phyloP scores from a whole-genome alignment of 2,797 vertebrate species.

The Eospalax fontanierii region DNA sequence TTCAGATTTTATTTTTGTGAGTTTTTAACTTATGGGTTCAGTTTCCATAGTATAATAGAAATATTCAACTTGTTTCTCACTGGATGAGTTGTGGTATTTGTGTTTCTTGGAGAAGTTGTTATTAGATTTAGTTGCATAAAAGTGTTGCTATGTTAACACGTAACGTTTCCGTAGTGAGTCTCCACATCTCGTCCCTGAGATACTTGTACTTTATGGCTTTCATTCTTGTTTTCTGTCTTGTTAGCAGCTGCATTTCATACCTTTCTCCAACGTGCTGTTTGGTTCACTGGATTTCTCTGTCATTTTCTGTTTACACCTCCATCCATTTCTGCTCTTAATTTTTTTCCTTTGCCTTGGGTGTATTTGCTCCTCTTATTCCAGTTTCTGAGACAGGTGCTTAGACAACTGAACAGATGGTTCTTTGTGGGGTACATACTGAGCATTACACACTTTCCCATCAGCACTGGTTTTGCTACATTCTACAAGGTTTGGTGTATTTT shows the following conservation, averaged over 20 bases:
- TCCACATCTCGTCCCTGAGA: neutral
- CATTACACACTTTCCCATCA: neutral
- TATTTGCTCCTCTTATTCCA: neutral
- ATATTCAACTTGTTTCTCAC: neutral
- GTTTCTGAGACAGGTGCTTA: neutral
- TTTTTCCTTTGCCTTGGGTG: neutral
- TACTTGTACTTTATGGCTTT: neutral
- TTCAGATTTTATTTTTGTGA: neutral
- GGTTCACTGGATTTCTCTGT: no score
- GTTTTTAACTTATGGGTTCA: neutral
- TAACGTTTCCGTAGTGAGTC: no score
- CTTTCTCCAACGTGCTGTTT: neutral
- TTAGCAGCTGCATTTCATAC: neutral
- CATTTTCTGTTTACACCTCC: neutral
- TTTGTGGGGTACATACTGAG: neutral
- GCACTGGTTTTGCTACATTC: neutral
- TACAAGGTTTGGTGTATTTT: no score
- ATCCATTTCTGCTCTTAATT: neutral
- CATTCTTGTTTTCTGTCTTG: neutral
- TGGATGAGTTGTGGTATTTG: neutral
- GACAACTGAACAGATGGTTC: neutral
- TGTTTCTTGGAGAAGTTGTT: no score
- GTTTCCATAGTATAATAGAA: neutral
- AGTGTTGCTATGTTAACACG: neutral
- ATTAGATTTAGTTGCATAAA: neutral